Conservation (phyloP, 2,113 vertebrate species). For the Chaetops frenatus region DNA sequence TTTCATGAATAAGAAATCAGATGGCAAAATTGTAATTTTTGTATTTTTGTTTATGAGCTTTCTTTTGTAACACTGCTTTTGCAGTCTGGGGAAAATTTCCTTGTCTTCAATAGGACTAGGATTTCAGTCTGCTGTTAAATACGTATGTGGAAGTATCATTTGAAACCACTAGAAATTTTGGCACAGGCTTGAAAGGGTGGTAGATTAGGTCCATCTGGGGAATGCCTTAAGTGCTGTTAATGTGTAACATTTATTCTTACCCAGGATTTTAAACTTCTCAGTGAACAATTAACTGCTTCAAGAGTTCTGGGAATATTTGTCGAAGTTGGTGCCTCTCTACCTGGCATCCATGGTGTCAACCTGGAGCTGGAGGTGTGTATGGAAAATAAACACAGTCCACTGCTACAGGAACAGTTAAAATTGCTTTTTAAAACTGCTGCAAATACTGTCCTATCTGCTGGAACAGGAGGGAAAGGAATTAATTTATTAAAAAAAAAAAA, state of each 20-base stretch:
- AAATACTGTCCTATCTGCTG: background rate
- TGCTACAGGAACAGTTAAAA: background rate
- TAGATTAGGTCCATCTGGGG: background rate
- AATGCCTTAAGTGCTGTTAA: background rate
- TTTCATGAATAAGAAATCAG: background rate
- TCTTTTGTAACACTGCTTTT: background rate
- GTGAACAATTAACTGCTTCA: conserved; percentile 69
- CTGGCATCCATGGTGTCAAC: conserved; percentile 48
- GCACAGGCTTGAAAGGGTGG: background rate
- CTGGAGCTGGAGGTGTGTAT: conserved; percentile 80
- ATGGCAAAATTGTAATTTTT: background rate
- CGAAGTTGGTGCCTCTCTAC: conserved; percentile 63
- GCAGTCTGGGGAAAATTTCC: background rate
- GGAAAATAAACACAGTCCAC: background rate
- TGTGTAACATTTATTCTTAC: background rate
- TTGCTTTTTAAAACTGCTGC: background rate
- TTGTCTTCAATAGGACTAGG: background rate
- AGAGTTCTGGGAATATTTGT: conserved; percentile 75
- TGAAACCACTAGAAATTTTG: background rate
- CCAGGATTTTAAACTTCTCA: conserved; percentile 83
- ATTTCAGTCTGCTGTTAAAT: background rate
- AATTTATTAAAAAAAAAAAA: background rate
- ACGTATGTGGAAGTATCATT: background rate
- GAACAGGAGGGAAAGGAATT: background rate
- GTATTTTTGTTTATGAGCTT: background rate